Percentiles rank a stretch among this genome's conserved stretches.
These are phyloP conservation scores for Proteles cristata DNA, from an alignment of 2,113 vertebrate species.

Conservation along the genomic window DNA sequence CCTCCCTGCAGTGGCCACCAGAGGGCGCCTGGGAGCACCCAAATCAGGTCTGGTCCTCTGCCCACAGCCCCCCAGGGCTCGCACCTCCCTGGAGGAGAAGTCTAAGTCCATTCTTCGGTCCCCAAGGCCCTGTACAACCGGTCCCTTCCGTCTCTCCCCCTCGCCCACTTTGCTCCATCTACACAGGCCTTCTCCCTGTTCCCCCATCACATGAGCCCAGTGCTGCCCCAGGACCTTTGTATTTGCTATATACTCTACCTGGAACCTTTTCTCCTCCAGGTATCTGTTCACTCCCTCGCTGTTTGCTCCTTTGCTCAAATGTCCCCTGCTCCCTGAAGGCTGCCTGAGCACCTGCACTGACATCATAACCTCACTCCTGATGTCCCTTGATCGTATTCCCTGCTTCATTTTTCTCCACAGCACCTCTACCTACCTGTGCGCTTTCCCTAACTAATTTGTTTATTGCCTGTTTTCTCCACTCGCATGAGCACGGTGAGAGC, in stretches of 20 bases:
- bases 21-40: background rate
- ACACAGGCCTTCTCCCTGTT: background rate
- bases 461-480: background rate
- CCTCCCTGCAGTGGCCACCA: background rate
- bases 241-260: no score
- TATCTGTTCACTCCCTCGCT: background rate
- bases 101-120: background rate
- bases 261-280: background rate
- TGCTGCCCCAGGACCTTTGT: background rate
- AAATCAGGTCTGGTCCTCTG: background rate
- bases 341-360: background rate
- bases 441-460: background rate
- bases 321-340: background rate
- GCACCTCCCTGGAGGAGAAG: background rate
- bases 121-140: no score
- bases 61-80: background rate
- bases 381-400: background rate
- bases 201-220: background rate
- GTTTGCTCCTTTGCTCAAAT: background rate
- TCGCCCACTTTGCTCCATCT: background rate
- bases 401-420: background rate
- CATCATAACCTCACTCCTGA: no score
- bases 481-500: background rate
- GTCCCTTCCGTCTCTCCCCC: no score
- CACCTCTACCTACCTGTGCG: background rate